Conservation (phyloP, 2,888 invertebrate genomes). For the Xylota segnis region DNA sequence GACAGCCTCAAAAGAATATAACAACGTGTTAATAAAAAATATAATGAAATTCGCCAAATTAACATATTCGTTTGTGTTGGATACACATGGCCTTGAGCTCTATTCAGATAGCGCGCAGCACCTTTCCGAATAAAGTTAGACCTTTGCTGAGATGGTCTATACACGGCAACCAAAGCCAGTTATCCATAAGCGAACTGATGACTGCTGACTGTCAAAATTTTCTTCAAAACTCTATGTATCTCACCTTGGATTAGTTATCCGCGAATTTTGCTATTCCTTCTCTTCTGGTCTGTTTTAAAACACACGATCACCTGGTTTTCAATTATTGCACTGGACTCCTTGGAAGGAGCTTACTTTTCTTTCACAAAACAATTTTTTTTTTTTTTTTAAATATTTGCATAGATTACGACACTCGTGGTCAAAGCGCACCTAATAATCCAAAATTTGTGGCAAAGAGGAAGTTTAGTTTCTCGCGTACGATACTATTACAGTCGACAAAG, state of each 20-base stretch:
- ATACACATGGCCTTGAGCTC: conserved; percentile 64
- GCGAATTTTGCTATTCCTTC: neutral
- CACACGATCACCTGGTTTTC: neutral
- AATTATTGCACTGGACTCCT: neutral
- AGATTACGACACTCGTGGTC: conserved; percentile 8
- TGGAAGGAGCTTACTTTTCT: neutral
- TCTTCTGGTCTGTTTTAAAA: neutral
- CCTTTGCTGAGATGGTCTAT: conserved; percentile 6
- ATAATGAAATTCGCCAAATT: conserved; percentile 52
- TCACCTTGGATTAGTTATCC: conserved; percentile 18
- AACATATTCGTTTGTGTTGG: conserved; percentile 34
- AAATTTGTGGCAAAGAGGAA: neutral
- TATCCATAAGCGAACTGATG: conserved; percentile 21
- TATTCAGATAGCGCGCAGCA: conserved; percentile 49
- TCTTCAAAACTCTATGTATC: conserved; percentile 16
- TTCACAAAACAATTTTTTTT: neutral
- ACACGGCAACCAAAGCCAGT: neutral
- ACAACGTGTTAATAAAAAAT: conserved; percentile 53
- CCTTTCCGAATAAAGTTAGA: conserved; percentile 18
- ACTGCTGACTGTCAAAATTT: conserved; percentile 27
- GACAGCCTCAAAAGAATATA: conserved; percentile 15
- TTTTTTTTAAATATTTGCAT: conserved; percentile 11
- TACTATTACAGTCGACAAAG: conserved; percentile 21
- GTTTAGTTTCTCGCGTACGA: conserved; percentile 4
- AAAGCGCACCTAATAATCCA: conserved; percentile 8